Conservation (phyloP, 2,797 vertebrate species). For the Mormyrops attenuatus region DNA sequence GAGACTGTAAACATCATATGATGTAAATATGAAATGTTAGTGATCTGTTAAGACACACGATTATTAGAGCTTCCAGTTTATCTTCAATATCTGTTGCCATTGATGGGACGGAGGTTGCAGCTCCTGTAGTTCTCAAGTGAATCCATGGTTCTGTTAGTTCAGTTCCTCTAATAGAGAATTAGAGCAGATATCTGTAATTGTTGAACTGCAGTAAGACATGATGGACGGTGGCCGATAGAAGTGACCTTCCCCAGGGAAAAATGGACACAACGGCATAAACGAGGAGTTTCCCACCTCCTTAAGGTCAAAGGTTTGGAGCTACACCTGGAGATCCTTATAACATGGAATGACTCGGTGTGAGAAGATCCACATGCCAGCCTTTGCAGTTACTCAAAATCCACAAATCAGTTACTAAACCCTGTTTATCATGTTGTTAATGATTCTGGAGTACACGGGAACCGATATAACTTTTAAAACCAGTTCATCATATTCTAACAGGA, state of each 20-base stretch:
- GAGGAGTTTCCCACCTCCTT: constrained; percentile 12
- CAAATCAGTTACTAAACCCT: constrained; percentile 65
- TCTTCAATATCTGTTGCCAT: background rate
- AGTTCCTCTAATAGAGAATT: background rate
- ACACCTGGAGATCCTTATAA: constrained; percentile 18
- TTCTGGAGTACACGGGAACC: constrained; percentile 50
- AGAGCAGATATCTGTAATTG: background rate
- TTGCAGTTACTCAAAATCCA: constrained; percentile 48
- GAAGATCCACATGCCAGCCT: constrained; percentile 30
- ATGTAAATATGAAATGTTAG: background rate
- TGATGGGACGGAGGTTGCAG: background rate
- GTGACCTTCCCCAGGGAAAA: background rate
- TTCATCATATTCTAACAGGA: constrained; percentile 62
- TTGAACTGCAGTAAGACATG: background rate
- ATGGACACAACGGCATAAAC: background rate
- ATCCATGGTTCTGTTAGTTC: background rate
- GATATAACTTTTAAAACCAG: constrained; percentile 57
- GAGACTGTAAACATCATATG: background rate
- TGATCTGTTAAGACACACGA: background rate
- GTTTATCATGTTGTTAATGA: constrained; percentile 69
- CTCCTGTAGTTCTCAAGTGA: background rate
- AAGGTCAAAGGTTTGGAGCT: constrained; percentile 16
- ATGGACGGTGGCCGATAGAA: background rate
- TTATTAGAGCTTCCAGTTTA: background rate
- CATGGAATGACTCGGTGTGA: constrained; percentile 20